phyloP scores from a whole-genome alignment of 2,797 vertebrate genomes.

The Falco cherrug region DNA sequence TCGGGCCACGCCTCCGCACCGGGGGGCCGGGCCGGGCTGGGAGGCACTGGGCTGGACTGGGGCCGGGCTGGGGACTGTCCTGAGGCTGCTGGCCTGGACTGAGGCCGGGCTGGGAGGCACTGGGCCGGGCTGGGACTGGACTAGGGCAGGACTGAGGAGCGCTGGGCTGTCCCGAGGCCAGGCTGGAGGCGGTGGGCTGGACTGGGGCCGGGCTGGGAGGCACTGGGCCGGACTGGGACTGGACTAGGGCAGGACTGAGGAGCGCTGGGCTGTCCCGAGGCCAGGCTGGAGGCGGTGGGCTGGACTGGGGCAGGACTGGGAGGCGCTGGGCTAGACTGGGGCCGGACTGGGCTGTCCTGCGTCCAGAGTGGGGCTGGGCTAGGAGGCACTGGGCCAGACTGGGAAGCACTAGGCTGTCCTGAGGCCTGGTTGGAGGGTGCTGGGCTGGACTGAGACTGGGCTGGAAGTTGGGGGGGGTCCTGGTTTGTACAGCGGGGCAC shows the following conservation, averaged over 20 bases:
- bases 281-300: no score
- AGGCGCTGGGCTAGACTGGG: not conserved
- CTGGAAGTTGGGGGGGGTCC: not conserved
- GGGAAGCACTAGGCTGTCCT: not conserved
- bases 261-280: no score
- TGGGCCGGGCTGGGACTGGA: no score
- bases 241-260: no score
- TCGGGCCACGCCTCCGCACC: accelerated
- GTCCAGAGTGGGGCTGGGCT: not conserved
- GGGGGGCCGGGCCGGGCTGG: not conserved
- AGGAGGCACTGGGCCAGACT: not conserved
- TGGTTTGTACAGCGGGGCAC: not conserved
- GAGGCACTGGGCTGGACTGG: not conserved
- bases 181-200: no score
- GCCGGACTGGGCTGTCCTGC: no score
- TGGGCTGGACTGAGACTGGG: not conserved
- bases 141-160: no score
- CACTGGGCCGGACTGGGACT: not conserved
- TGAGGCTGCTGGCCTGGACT: not conserved
- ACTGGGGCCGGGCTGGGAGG: no score
- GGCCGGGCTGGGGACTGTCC: not conserved
- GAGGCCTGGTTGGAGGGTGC: no score
- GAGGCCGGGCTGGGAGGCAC: not conserved
- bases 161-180: no score
- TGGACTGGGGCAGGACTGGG: no score